phyloP scores from a whole-genome alignment of 2,888 invertebrate species.

The Buathra laborator region DNA sequence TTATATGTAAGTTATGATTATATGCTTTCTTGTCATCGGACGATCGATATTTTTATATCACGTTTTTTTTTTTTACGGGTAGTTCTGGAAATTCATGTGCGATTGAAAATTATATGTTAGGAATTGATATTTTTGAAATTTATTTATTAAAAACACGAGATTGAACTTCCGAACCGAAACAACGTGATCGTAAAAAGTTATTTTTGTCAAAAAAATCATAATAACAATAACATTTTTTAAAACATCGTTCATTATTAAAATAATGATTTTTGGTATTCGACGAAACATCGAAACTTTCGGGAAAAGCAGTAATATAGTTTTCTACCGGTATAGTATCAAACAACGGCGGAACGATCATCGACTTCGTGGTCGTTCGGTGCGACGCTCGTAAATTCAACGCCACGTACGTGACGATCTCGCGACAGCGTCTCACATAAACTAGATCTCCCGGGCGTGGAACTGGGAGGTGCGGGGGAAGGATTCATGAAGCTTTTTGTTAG shows the following conservation, averaged over 20 bases:
- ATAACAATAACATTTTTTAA: not conserved
- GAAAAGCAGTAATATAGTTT: not conserved
- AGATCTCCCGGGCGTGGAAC: slow-evolving; percentile 63
- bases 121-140: not conserved
- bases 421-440: slow-evolving; percentile 59
- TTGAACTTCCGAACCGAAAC: not conserved
- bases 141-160: not conserved
- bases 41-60: not conserved
- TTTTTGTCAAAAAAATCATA: not conserved
- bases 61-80: not conserved
- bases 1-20: too few species aligned
- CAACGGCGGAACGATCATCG: not conserved
- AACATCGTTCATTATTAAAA: not conserved
- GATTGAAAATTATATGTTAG: not conserved
- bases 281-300: not conserved
- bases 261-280: not conserved
- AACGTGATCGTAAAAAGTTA: not conserved
- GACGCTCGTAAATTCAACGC: slow-evolving; percentile 66
- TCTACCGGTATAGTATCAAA: not conserved
- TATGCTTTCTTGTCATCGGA: too few species aligned
- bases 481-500: slow-evolving; percentile 52
- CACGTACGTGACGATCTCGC: slow-evolving; percentile 67
- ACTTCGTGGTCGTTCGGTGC: slow-evolving; percentile 40
- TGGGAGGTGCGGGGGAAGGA: not conserved
- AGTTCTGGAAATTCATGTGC: not conserved